Conservation (phyloP, 2,888 invertebrate genomes). For the Sarcophaga caerulescens region DNA sequence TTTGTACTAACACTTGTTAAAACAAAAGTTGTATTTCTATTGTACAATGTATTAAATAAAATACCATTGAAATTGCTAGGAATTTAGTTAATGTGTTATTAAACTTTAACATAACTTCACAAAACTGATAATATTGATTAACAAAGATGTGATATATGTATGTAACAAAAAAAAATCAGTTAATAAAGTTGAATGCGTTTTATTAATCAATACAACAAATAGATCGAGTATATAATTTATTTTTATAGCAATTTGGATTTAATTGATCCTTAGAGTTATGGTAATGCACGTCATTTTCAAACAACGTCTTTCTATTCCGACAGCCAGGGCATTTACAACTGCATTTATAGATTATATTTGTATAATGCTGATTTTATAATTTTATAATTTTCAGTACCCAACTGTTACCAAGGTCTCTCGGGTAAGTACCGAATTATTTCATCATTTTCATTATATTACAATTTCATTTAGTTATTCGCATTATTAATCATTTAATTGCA, state of each 20-base stretch:
- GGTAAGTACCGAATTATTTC: conserved; percentile 71
- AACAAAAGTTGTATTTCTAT: conserved; percentile 1
- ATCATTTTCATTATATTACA: not conserved
- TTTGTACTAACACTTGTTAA: conserved; percentile 34
- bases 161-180: conserved; percentile 8
- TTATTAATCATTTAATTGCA: too few species aligned
- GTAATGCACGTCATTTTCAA: not conserved
- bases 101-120: too few species aligned
- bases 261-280: not conserved
- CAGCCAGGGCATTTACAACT: conserved; percentile 18
- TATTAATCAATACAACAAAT: conserved; percentile 23
- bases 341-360: not conserved
- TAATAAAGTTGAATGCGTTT: conserved; percentile 37
- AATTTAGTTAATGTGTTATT: not conserved
- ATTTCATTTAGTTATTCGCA: too few species aligned
- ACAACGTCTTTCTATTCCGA: conserved; percentile 56
- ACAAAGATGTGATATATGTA: conserved; percentile 7
- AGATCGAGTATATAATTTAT: not conserved
- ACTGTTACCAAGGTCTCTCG: conserved; percentile 74
- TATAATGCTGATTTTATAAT: conserved; percentile 11
- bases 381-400: conserved; percentile 74
- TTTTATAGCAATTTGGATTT: conserved; percentile 27
- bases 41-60: not conserved
- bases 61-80: not conserved
- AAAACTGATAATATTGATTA: too few species aligned